phyloP scores from a whole-genome alignment of 2,888 invertebrate species.

The Rosalia funebris region DNA sequence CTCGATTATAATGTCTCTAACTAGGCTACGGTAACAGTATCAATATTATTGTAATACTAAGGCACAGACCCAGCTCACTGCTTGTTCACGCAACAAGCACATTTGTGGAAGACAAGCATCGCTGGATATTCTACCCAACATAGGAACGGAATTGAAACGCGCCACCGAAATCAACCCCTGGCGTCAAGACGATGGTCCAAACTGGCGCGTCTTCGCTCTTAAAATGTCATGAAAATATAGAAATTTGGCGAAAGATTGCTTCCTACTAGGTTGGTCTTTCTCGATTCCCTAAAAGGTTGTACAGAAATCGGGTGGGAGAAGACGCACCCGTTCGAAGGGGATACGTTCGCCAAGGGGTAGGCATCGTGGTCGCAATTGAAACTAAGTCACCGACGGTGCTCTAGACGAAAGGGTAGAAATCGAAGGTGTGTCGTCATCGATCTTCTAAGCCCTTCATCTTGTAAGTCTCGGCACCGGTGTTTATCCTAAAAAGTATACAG shows the following conservation, averaged over 20 bases:
- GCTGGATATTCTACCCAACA: conserved; percentile 64
- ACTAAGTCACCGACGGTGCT: conserved; percentile 45
- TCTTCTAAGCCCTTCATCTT: conserved; percentile 52
- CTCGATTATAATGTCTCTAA: conserved; percentile 60
- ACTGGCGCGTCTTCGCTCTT: conserved; percentile 1
- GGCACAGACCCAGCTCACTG: conserved; percentile 66
- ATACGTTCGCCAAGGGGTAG: conserved; percentile 26
- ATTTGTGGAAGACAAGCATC: conserved; percentile 64
- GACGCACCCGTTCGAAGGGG: background rate
- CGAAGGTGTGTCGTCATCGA: conserved; percentile 47
- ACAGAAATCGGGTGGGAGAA: background rate
- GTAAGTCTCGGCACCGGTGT: conserved; percentile 55
- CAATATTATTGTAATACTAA: conserved; percentile 66
- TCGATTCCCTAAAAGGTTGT: background rate
- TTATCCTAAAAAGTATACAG: conserved; percentile 44
- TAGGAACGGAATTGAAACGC: conserved; percentile 62
- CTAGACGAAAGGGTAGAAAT: conserved; percentile 33
- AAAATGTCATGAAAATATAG: conserved; percentile 6
- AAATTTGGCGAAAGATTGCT: no score
- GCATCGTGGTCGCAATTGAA: conserved; percentile 53
- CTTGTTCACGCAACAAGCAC: conserved; percentile 62
- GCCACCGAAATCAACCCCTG: conserved; percentile 37
- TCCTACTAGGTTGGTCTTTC: background rate
- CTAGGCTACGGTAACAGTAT: conserved; percentile 62
- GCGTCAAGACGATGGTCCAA: background rate